Base-by-base conservation (phyloP, 2,113 vertebrate species). In the Muscicapa adusta region DNA sequence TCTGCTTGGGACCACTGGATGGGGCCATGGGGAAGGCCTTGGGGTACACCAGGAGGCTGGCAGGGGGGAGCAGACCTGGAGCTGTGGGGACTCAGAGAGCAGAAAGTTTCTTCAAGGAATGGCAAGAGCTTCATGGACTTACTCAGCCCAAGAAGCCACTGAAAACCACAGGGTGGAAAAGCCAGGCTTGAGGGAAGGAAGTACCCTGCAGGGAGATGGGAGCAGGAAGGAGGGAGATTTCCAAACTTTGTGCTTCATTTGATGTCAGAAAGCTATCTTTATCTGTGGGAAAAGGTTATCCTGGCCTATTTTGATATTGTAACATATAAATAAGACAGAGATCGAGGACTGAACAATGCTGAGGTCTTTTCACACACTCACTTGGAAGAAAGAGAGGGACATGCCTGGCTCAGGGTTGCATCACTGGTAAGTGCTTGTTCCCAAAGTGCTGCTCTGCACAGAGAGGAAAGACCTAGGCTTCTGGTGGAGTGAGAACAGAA, bases 381-480 rank as follows among this genome's bases (percentile, higher is more conserved):
- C 31, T 73, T 89, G 0, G 1, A 66, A 84, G 57, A 62, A 62
- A 33, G 28, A 38, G 48, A 34, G 9, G 12, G 14, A 18, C 8
- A 9, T 34, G 15, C 38, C 28, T 77, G 56, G 33, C 38, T 45
- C 48, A 80, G 34, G 22, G 13, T 2, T 50, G 50, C 36, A 65
- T 36, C 24, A 26, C 0, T 0, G n/a, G 15, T 48, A 53, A 73
- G 28, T 0, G 1, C n/a, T 40, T 17, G 28, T 18, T 88, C 58
- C 50, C 54, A 43, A 50, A 53, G 26, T 25, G n/a, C 45, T 73
- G 45, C 40, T 75, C 74, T 43, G 25, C 18, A 42, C 9, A n/a
- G 48, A 76, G 36, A 50, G 34, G 15, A 62, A 48, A 18, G 16
- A 67, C 18, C 48, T 28, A 18, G 48, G 26, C 34, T 74, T 74